Percentiles rank a stretch among this genome's conserved stretches.
phyloP scores from a whole-genome alignment of 2,888 invertebrate genomes.

The Trypoxylon attenuatum region DNA sequence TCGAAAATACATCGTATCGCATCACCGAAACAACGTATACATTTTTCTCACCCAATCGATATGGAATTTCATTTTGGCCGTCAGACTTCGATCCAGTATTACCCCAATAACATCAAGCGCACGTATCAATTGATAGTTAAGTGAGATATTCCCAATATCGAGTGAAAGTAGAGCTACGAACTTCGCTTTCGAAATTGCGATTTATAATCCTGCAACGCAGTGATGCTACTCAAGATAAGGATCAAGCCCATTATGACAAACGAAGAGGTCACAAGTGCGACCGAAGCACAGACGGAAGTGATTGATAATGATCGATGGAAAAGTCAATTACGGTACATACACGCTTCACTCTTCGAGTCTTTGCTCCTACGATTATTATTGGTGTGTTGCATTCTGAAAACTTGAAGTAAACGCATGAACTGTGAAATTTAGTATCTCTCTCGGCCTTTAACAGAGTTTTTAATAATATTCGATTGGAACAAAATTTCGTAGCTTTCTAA shows the following conservation, averaged over 20 bases:
- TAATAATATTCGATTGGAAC: too few species aligned
- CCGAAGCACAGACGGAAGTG: neutral
- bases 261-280: slow-evolving; percentile 13
- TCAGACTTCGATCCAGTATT: neutral
- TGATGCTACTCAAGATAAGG: slow-evolving; percentile 23
- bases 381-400: neutral
- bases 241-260: slow-evolving; percentile 30
- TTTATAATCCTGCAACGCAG: slow-evolving; percentile 28
- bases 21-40: too few species aligned
- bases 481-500: too few species aligned
- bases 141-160: slow-evolving; percentile 9
- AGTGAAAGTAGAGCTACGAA: neutral
- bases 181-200: slow-evolving; percentile 15
- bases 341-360: neutral
- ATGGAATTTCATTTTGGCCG: too few species aligned
- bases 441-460: too few species aligned
- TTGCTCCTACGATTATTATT: neutral
- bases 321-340: slow-evolving; percentile 1
- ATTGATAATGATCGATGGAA: neutral
- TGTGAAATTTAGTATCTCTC: too few species aligned
- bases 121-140: slow-evolving; percentile 9
- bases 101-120: slow-evolving; percentile 10
- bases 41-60: too few species aligned
- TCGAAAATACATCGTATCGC: too few species aligned
- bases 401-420: too few species aligned